Evolutionary conservation across 2,113 vertebrate genomes (phyloP), one percentile per base, ranked within the genome.

Genomic region (Nannospalax galili): DNA sequence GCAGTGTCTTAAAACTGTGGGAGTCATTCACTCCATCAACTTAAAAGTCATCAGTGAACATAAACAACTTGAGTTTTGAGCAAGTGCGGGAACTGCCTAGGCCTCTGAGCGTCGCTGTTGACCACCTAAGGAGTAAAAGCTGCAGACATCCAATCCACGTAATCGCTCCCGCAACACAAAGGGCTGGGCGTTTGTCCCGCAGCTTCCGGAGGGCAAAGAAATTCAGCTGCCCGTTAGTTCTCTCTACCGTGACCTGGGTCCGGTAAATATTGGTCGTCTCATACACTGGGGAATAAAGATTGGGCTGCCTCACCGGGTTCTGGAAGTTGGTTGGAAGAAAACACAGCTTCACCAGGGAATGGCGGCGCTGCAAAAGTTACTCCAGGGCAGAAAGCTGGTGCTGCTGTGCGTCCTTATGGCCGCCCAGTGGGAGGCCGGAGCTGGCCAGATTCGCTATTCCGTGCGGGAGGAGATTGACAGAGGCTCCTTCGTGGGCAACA

Each of bases 361-460:
- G 97, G 91, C 93, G 65, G 35, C 70, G 91, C 79, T 52, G 91
- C 91, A 77, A 24, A 90, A 72, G 28, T 45, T 35, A 17, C 84
- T 48, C 30, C 72, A 20, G 52, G 6, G 37, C 87, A 35, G 56
- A 82, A 67, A 48, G 37, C 87, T 94, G 67, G 16, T 78, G 19
- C 67, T 86, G 84, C 69, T 95, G 75, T 96, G 84, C 79, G 82
- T 96, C n/a, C 79, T 98, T 80, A 87, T 30, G 72, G 94, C 62
- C 1, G 37, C 42, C 58, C 92, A 95, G 35, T 93, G 97, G 84
- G 91, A 94, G 15, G 42, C 80, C 8, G 73, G 56, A 62, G 74
- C 84, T 52, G 96, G 90, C 62, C 98, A 99, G 92, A 97, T 99
- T n/a, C 98, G 98, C 96, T 99, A 98, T 90, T 98, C 98, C 26